These are phyloP conservation scores for Lumbricus terrestris DNA, from an alignment of 2,888 invertebrate genomes.

Conservation along the genomic window DNA sequence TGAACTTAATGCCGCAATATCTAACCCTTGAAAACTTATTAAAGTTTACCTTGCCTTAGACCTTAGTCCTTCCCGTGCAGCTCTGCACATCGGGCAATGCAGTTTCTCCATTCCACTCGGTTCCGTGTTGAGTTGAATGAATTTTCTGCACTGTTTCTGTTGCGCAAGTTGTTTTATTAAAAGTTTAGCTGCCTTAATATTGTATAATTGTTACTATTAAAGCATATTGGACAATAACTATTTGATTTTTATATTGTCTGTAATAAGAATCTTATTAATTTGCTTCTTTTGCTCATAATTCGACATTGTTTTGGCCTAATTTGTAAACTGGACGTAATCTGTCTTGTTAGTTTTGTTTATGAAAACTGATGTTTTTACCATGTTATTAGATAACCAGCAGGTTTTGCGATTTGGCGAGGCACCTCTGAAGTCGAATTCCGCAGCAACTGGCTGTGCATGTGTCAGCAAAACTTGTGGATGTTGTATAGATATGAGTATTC, in stretches of 20 bases:
- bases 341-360: not conserved
- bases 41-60: no score
- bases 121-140: no score
- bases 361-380: not conserved
- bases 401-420: not conserved
- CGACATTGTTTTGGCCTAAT: not conserved
- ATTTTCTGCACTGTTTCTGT: no score
- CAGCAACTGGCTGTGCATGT: slow-evolving; percentile 9
- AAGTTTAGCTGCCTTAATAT: not conserved
- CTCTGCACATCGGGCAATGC: no score
- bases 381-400: not conserved
- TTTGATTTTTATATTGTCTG: not conserved
- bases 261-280: not conserved
- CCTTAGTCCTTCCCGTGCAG: no score
- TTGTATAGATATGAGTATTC: slow-evolving; percentile 10
- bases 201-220: not conserved
- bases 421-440: not conserved
- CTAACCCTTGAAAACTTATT: not conserved
- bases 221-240: not conserved
- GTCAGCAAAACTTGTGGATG: slow-evolving; percentile 15
- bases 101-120: no score
- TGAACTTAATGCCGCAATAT: not conserved
- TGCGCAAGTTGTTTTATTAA: no score
- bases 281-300: not conserved
- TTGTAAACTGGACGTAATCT: not conserved